phyloP scores from a whole-genome alignment of 53 echinoderm and acorn worm species.

The Holothuria leucospilota region DNA sequence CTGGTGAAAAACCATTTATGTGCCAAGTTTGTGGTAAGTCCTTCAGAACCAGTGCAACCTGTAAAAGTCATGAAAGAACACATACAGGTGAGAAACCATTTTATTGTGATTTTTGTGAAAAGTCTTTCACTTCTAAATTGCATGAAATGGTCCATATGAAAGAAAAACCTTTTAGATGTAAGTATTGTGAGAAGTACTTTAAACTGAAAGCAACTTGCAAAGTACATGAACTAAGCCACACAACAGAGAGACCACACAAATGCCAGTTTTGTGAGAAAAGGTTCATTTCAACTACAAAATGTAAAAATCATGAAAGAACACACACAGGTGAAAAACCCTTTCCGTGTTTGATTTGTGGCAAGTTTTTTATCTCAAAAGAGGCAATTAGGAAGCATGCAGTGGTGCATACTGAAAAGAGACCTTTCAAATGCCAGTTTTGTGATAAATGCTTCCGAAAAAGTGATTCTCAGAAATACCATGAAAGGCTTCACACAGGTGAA shows the following conservation, averaged over 20 bases:
- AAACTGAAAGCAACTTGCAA: constrained; percentile 49
- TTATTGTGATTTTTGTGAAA: constrained; percentile 36
- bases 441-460: neutral
- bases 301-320: constrained; percentile 6
- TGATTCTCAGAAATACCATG: constrained; percentile 37
- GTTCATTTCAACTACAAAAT: too few relatives aligned
- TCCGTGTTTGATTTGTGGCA: constrained; percentile 39
- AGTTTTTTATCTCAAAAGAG: constrained; percentile 37
- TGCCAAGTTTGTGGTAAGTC: constrained; percentile 44
- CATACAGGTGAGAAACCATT: constrained; percentile 47
- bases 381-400: constrained; percentile 43
- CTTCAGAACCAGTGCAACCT: constrained; percentile 31
- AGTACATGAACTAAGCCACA: constrained; percentile 28
- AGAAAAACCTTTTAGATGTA: constrained; percentile 46
- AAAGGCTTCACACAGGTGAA: constrained; percentile 37
- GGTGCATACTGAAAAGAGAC: constrained; percentile 12
- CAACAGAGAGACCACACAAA: too few relatives aligned
- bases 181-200: constrained; percentile 39
- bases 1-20: constrained; percentile 42
- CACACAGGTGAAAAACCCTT: constrained; percentile 58
- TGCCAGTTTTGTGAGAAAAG: too few relatives aligned
- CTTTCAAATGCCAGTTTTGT: constrained; percentile 33
- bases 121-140: constrained; percentile 34
- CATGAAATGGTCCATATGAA: constrained; percentile 12
- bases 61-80: constrained; percentile 40